Evolutionary conservation across 1,140 invertebrate genomes (phyloP).

Genomic region (Heliconius eleuchia): DNA sequence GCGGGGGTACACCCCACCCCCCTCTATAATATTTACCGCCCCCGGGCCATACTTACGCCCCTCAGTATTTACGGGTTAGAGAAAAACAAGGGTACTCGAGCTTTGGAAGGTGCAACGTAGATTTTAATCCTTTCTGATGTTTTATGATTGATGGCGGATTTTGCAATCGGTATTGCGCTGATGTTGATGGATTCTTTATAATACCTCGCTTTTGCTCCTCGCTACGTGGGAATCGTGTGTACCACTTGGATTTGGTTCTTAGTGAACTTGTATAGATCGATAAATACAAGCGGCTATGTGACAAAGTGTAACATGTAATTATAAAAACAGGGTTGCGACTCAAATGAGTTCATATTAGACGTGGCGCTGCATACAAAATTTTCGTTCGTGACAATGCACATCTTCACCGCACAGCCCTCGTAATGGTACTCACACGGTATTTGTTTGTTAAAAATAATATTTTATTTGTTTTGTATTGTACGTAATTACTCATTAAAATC

Average conservation of each 20-base stretch:
- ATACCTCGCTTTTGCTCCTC: slow-evolving; percentile 53
- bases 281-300: slow-evolving; percentile 34
- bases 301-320: slow-evolving; percentile 32
- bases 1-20: slow-evolving; percentile 62
- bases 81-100: slow-evolving; percentile 81
- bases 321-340: slow-evolving; percentile 34
- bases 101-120: slow-evolving; percentile 80
- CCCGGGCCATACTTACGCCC: slow-evolving; percentile 79
- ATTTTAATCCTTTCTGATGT: slow-evolving; percentile 82
- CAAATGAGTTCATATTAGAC: slow-evolving; percentile 41
- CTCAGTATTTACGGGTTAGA: slow-evolving; percentile 81
- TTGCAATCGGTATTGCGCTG: slow-evolving; percentile 73
- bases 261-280: slow-evolving; percentile 42
- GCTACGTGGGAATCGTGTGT: slow-evolving; percentile 50
- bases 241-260: slow-evolving; percentile 55
- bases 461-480: background rate
- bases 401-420: slow-evolving; percentile 31
- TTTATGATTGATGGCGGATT: slow-evolving; percentile 81
- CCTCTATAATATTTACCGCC: slow-evolving; percentile 80
- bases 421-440: background rate
- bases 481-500: background rate
- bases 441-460: background rate
- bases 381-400: slow-evolving; percentile 46
- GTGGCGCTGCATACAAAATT: slow-evolving; percentile 51
- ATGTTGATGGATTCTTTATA: slow-evolving; percentile 78